Conservation (phyloP, 2,113 vertebrate species). For the Emydura subglobosa region DNA sequence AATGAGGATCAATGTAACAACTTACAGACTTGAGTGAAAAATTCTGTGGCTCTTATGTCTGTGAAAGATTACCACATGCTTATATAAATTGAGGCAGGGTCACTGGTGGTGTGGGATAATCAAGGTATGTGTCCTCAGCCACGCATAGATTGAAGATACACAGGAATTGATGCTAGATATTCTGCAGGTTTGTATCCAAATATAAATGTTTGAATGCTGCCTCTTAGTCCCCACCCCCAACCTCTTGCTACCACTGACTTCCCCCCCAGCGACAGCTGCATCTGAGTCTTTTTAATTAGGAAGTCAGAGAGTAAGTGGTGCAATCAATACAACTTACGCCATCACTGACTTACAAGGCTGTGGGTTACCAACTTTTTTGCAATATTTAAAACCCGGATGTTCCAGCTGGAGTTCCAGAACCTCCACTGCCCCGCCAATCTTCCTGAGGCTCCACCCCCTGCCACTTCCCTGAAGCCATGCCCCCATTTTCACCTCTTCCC, state of each 20-base stretch:
- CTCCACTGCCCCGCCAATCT: too few relatives aligned
- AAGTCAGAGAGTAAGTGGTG: background rate
- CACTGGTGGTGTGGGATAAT: background rate
- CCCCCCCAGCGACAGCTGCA: background rate
- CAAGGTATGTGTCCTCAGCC: background rate
- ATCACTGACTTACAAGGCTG: background rate
- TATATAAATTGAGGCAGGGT: background rate
- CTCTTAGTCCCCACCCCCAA: background rate
- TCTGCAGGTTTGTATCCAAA: background rate
- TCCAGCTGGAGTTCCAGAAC: too few relatives aligned
- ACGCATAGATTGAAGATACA: background rate
- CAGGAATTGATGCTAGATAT: background rate
- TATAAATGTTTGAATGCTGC: background rate
- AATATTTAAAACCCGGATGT: too few relatives aligned
- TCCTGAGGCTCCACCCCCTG: too few relatives aligned
- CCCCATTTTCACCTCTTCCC: too few relatives aligned
- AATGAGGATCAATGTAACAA: background rate
- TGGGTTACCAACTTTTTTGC: too few relatives aligned
- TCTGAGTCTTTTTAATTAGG: background rate
- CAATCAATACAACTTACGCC: background rate
- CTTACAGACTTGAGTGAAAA: background rate
- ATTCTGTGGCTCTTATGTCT: background rate
- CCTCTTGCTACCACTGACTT: background rate
- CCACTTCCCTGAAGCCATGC: too few relatives aligned
- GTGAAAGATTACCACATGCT: background rate